Evolutionary conservation across 2,113 vertebrate species (phyloP), one percentile per base, ranked within the genome.

Genomic region (Istiophorus platypterus): DNA sequence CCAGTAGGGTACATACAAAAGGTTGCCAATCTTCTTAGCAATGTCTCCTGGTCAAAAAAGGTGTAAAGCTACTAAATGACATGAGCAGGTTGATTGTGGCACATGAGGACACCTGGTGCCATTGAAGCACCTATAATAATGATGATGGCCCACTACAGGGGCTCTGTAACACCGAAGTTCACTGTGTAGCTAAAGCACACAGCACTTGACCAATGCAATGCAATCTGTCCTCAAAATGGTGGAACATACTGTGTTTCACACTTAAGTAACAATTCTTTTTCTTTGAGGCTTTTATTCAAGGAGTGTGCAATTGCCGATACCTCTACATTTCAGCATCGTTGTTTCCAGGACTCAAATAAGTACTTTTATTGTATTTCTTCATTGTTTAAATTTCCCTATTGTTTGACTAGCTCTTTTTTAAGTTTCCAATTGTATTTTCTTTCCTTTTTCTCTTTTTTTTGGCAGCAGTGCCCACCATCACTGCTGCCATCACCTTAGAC

Each of bases 391-490:
- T 57, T 69, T 57, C 61, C 18, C 13, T 57, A 37, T 56, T 49
- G 31, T 34, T 34, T 34, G 31, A 4, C 31, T 6, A 4, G 6
- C 31, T 34, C 3, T 4, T 34, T 34, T 34, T 34, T 34, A 63
- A 34, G 39, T 72, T 70, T 85, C 90, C 83, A 90, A 90, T 88
- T 65, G 75, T 63, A 22, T 86, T 72, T 80, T 80, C 37, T 39
- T 80, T 68, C 67, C 66, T 52, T 67, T 59, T 37, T 63, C 51
- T 42, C 61, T 77, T 41, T 79, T 72, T 58, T 88, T 73, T 27
- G 68, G 82, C 92, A 96, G 96, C 97, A 97, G 97, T 88, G 89
- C 97, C 97, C 96, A 97, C 97, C 97, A 97, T 96, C 95, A 95
- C 97, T 96, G 96, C 96, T 94, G 94, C 69, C 94, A 84, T 94